These are phyloP conservation scores for Brachionus plicatilis DNA, from an alignment of 1,140 invertebrate species.

Conservation along the genomic window DNA sequence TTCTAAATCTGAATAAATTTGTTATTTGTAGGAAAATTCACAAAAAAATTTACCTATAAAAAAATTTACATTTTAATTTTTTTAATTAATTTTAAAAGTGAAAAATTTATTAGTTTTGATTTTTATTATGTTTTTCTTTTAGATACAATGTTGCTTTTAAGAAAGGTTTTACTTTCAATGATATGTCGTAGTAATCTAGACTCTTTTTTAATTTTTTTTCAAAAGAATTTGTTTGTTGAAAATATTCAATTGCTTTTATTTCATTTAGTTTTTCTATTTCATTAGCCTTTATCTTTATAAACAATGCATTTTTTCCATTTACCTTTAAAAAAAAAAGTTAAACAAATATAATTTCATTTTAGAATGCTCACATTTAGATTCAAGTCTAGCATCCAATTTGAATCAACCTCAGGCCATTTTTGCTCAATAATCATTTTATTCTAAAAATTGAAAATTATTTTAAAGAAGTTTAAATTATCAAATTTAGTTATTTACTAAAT, in stretches of 20 bases:
- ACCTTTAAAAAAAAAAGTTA: neutral
- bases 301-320: neutral
- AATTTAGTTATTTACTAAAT: neutral
- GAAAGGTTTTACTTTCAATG: neutral
- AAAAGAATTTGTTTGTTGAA: neutral
- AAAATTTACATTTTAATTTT: no score
- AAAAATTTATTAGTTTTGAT: neutral
- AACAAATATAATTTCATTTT: neutral
- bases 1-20: no score
- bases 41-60: no score
- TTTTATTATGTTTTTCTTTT: conserved; percentile 1
- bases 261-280: neutral
- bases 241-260: neutral
- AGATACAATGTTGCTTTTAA: conserved; percentile 9
- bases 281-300: neutral
- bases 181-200: neutral
- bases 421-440: neutral
- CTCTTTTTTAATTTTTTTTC: neutral
- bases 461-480: neutral
- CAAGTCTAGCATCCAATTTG: neutral
- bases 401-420: conserved; percentile 17
- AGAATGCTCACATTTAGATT: neutral
- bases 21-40: no score
- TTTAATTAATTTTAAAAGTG: no score
- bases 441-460: neutral